Conservation (phyloP, 2,113 vertebrate genomes). For the Morone saxatilis region DNA sequence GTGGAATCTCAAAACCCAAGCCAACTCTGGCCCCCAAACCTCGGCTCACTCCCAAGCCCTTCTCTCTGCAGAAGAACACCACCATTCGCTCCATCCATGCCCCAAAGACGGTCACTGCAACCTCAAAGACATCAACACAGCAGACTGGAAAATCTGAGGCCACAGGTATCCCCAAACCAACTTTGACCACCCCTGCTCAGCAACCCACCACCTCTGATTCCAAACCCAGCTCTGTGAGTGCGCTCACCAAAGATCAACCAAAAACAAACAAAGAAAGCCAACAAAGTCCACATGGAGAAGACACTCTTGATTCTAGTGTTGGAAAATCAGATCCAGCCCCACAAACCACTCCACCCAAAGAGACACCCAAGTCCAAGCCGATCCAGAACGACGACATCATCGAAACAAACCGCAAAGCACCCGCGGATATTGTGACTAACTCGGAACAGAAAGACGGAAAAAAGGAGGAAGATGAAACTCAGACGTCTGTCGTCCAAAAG, state of each 20-base stretch:
- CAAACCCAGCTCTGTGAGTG: slow-evolving; percentile 29
- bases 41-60: slow-evolving; percentile 80
- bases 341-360: slow-evolving; percentile 19
- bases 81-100: slow-evolving; percentile 74
- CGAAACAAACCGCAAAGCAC: slow-evolving; percentile 40
- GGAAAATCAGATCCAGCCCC: slow-evolving; percentile 39
- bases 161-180: slow-evolving; percentile 2
- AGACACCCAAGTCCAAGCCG: slow-evolving; percentile 26
- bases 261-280: slow-evolving; percentile 30
- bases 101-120: slow-evolving; percentile 32
- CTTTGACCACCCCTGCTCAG: slow-evolving; percentile 7
- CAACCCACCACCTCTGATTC: slow-evolving; percentile 20
- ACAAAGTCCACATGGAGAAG: slow-evolving; percentile 8
- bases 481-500: slow-evolving; percentile 6
- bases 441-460: slow-evolving; percentile 26
- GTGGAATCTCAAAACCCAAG: slow-evolving; percentile 44
- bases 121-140: neutral
- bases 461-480: slow-evolving; percentile 26
- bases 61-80: slow-evolving; percentile 73
- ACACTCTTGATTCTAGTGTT: slow-evolving; percentile 10
- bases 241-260: slow-evolving; percentile 21
- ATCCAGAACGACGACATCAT: slow-evolving; percentile 32
- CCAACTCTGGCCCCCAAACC: slow-evolving; percentile 74
- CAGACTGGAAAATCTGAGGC: slow-evolving; percentile 24
- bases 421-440: neutral